Base-by-base conservation (phyloP, 2,888 invertebrate genomes). In the Nemotelus pantherinus region DNA sequence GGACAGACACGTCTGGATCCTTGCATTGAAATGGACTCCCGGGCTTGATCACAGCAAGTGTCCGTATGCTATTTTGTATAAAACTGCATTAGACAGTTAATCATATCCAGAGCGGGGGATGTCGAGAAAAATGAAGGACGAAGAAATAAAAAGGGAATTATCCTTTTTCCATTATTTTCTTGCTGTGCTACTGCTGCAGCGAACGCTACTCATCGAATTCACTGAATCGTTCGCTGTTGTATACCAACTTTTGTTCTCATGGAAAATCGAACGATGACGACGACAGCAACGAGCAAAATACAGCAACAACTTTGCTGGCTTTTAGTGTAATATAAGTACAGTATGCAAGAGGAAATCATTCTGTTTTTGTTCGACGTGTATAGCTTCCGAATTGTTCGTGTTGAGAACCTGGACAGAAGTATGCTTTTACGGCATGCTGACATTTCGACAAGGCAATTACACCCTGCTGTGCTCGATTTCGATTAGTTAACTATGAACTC, bases 81-180 rank as follows among this genome's bases (percentile, higher is more conserved):
- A 79, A 78, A 80, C 80, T 80, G 80, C 79, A 80, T 79, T 76
- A 79, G 80, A 80, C 80, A 80, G 76, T 79, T 77, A 79, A 79
- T 79, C 72, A 77, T 45, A 63, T 60, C 70, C 60, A 70, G 43
- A 64, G 57, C 9, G 48, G 57, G 47, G n/a, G 41, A 74, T 41
- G 63, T 6, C 10, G 3, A 7, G 58, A 72, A 45, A 25, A 55
- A 71, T 58, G 44, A 45, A 72, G 5, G 48, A 47, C 9, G 3
- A n/a, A 48, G 48, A 74, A 70, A 70, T 55, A 70, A 60, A 74
- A 74, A 71, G 53, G 58, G 63, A 74, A 74, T 74, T 60, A 74
- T 74, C 60, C 63, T 9, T 47, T 10, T 63, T 63, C 74, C 50
- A 72, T 72, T 72, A 58, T 72, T 72, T 44, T 72, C 45, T 58